Base-by-base conservation (phyloP, 2,888 invertebrate genomes). In the Calliopum simillimum region DNA sequence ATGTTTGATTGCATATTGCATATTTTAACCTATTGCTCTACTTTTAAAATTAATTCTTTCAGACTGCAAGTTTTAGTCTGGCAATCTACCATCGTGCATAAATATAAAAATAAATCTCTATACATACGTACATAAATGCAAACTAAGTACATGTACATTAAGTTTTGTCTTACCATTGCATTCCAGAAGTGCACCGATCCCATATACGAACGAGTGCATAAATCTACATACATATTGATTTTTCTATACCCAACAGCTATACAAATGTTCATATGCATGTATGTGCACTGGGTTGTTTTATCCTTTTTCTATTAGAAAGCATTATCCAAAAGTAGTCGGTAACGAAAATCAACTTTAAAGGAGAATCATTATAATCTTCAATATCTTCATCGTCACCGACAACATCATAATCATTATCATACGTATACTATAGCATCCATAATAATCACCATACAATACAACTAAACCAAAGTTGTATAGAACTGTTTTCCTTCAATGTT, bases 11-110 rank as follows among this genome's bases (percentile, higher is more conserved):
- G 8, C 33, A 33, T 33, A 55, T 53, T 44, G 65, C 65, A 58
- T 66, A 46, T 66, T 66, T 66, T 66, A 66, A 66, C 66, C 56
- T 58, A 66, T 58, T 66, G 66, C 66, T 66, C 66, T 56, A 66
- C 66, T 66, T 66, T 66, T 47, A 25, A 66, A 47, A 58, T 33
- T 66, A 58, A 66, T 66, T 66, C 66, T 58, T 66, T 47, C 47
- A 56, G 47, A 33, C n/a, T n/a, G n/a, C 33, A 33, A 33, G 33
- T 33, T 33, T 8, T 33, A 8, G 5, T 2, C 33, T 33, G 8
- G 33, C 33, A 2, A 8, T 33, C 33, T 33, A 6, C 33, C 33
- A 8, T 33, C 8, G 8, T 33, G 33, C 33, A 2, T 4, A 1
- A 2, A 33, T 2, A 33, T 5, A 33, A 33, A 33, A 33, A 33